Percentiles rank a stretch among this genome's conserved stretches.
Evolutionary conservation across 2,797 vertebrate species (phyloP).

Genomic region (Sebastes elongatus): DNA sequence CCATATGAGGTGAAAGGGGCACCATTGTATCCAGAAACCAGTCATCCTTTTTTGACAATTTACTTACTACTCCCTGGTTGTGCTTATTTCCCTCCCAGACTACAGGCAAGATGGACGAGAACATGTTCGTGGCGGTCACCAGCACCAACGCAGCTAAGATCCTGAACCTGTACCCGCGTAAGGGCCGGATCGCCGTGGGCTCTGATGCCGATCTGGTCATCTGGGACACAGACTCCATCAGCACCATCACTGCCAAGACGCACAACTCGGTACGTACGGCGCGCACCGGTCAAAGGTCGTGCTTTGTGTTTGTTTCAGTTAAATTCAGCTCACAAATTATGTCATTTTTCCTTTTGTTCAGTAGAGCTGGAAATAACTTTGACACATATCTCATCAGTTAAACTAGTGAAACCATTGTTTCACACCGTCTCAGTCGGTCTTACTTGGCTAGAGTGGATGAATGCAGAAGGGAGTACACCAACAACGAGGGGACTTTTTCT

Average conservation of each 20-base stretch:
- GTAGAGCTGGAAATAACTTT: not conserved
- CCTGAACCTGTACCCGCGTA: constrained; percentile 96
- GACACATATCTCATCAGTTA: not conserved
- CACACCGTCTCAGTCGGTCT: not conserved
- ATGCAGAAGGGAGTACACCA: not conserved
- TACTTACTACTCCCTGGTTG: not conserved
- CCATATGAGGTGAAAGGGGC: not conserved
- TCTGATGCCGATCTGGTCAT: constrained; percentile 96
- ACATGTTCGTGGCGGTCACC: constrained; percentile 97
- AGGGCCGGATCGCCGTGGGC: constrained; percentile 94
- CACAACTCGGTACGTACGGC: constrained; percentile 90
- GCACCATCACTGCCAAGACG: constrained; percentile 95
- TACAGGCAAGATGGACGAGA: constrained; percentile 99
- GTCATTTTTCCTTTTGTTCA: not conserved
- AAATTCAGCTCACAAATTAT: not conserved
- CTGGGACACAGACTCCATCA: constrained; percentile 94
- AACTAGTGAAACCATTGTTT: not conserved
- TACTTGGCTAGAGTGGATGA: not conserved
- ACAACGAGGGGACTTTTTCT: not conserved
- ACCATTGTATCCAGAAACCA: not conserved
- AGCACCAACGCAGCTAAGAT: constrained; percentile 99
- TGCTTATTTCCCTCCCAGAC: constrained; percentile 76
- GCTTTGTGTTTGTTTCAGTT: not conserved
- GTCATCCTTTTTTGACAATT: not conserved
- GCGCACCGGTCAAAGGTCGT: not conserved